Percentiles rank a stretch among this genome's conserved stretches.
These are phyloP conservation scores for Pachliopta kotzebuea DNA, from an alignment of 2,888 invertebrate genomes.

Conservation along the genomic window DNA sequence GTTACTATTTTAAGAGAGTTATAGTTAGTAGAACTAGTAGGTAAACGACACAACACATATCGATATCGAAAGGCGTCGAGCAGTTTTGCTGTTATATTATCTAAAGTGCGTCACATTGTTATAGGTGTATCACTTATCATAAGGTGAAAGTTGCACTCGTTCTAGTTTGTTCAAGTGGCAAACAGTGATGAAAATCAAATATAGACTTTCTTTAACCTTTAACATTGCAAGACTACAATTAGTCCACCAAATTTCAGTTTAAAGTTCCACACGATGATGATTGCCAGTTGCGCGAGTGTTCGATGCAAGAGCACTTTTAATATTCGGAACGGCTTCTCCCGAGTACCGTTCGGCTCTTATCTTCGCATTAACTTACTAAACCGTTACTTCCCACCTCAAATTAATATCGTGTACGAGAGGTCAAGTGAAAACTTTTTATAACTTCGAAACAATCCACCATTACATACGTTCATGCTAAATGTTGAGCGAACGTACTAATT, in stretches of 20 bases:
- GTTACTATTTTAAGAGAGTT: too few species aligned
- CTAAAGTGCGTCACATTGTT: too few species aligned
- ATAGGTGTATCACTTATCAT: too few species aligned
- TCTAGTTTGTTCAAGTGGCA: not conserved
- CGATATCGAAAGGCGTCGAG: too few species aligned
- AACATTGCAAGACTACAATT: not conserved
- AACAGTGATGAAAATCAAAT: slow-evolving; percentile 4
- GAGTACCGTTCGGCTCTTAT: slow-evolving; percentile 53
- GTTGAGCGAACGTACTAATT: slow-evolving; percentile 1
- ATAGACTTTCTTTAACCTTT: slow-evolving; percentile 5
- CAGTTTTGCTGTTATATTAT: too few species aligned
- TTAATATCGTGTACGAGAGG: slow-evolving; percentile 39
- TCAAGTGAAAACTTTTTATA: slow-evolving; percentile 42
- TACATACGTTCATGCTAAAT: slow-evolving; percentile 28
- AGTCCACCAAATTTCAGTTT: too few species aligned
- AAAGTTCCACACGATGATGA: too few species aligned
- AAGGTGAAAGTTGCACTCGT: too few species aligned
- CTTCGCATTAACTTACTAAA: slow-evolving; percentile 49
- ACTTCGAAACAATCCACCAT: slow-evolving; percentile 36
- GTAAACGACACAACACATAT: too few species aligned
- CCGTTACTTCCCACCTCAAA: slow-evolving; percentile 51
- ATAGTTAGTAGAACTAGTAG: too few species aligned
- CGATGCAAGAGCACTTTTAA: slow-evolving; percentile 35
- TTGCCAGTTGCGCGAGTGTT: slow-evolving; percentile 23
- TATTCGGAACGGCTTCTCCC: slow-evolving; percentile 36